Evolutionary conservation across 2,113 vertebrate genomes (phyloP).

Genomic region (Gobio gobio): DNA sequence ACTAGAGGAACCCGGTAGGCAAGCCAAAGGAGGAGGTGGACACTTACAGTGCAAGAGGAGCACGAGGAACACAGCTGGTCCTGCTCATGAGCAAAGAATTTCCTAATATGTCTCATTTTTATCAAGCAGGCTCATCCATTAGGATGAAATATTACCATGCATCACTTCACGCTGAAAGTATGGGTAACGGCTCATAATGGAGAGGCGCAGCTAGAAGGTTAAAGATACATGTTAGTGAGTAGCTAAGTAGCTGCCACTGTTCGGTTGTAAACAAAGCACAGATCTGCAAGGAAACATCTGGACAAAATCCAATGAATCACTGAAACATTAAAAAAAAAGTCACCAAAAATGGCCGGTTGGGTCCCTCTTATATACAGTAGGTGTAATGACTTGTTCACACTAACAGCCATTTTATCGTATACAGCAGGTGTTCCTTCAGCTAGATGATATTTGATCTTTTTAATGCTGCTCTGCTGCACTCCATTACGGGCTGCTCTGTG

Average conservation of each 20-base stretch:
- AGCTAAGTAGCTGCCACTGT: slow-evolving; percentile 18
- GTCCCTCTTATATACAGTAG: neutral
- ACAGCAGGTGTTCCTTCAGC: no score
- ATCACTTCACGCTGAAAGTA: slow-evolving; percentile 16
- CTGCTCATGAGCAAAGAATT: neutral
- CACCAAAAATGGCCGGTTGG: neutral
- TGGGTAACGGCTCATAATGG: neutral
- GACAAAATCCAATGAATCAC: neutral
- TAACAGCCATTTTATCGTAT: no score
- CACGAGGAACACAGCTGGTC: neutral
- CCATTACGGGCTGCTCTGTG: no score
- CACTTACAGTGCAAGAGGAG: neutral
- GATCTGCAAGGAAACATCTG: slow-evolving; percentile 5
- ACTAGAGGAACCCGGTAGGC: neutral
- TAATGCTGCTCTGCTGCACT: no score
- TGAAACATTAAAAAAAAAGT: neutral
- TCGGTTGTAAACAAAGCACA: slow-evolving; percentile 6
- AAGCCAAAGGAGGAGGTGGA: slow-evolving; percentile 1
- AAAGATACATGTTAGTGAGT: slow-evolving; percentile 24
- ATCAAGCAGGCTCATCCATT: slow-evolving; percentile 1
- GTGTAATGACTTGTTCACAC: neutral
- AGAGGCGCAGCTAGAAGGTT: slow-evolving; percentile 5
- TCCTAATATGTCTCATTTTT: slow-evolving; percentile 21
- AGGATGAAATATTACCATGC: slow-evolving; percentile 5
- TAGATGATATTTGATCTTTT: no score